Evolutionary conservation across 2,113 vertebrate species (phyloP).

Genomic region (Rhipidura dahli): DNA sequence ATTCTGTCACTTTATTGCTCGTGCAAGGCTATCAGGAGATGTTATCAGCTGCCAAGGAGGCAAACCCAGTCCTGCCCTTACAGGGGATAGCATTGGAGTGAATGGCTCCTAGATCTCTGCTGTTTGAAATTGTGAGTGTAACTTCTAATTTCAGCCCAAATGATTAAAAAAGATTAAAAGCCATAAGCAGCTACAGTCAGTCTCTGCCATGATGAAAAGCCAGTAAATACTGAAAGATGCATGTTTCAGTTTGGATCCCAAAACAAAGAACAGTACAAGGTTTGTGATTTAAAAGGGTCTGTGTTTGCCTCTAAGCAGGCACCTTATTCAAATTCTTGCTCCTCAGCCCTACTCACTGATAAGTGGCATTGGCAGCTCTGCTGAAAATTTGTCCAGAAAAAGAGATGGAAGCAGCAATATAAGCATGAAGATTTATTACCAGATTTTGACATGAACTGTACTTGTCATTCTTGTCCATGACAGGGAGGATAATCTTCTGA

Average conservation of each 20-base stretch:
- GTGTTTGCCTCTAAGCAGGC: neutral
- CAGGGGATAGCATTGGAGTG: accelerated
- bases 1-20: neutral
- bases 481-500: neutral
- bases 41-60: neutral
- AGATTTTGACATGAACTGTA: neutral
- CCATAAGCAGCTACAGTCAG: neutral
- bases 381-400: neutral
- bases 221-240: neutral
- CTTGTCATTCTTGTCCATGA: neutral
- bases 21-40: neutral
- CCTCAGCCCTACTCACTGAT: neutral
- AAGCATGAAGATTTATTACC: neutral
- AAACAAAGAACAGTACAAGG: neutral
- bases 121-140: neutral
- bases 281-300: neutral
- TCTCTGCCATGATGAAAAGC: neutral
- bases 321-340: neutral
- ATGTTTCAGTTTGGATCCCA: neutral
- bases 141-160: neutral
- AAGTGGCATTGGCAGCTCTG: neutral
- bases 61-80: neutral
- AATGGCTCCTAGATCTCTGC: neutral
- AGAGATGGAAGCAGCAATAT: neutral
- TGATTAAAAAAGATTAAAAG: neutral